A percentile compares a stretch with the other conserved stretches of the same genome.
phyloP scores from a whole-genome alignment of 1,140 invertebrate genomes.

The Amphibalanus amphitrite region DNA sequence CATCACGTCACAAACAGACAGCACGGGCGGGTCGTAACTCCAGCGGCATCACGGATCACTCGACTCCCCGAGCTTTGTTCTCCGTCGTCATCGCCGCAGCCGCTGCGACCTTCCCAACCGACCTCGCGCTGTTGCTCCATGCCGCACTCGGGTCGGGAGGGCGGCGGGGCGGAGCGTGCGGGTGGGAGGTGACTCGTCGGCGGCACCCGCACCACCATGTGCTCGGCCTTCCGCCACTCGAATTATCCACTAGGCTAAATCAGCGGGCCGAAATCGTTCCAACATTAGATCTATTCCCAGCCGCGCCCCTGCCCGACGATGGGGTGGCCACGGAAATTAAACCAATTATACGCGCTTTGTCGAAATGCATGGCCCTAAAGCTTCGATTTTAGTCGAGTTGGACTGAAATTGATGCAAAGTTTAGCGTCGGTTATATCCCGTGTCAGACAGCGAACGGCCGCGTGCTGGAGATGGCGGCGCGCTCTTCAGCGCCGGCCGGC shows the following conservation, averaged over 20 bases:
- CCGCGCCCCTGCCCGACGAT: not conserved
- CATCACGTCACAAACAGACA: too few relatives aligned
- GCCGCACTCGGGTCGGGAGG: too few relatives aligned
- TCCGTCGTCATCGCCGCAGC: too few relatives aligned
- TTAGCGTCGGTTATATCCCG: not conserved
- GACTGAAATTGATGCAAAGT: not conserved
- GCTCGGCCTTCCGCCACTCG: not conserved
- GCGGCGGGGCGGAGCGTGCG: not conserved
- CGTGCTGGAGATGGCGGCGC: not conserved
- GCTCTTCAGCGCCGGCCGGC: too few relatives aligned
- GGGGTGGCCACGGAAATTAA: not conserved
- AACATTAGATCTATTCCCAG: not conserved
- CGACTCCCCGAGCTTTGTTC: not conserved
- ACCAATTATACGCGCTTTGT: not conserved
- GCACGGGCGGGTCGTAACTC: not conserved
- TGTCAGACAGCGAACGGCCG: slow-evolving; percentile 1
- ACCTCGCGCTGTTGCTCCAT: too few relatives aligned
- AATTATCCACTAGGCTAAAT: not conserved
- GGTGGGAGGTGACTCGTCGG: not conserved
- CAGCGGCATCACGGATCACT: not conserved
- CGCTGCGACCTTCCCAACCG: too few relatives aligned
- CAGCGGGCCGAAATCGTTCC: not conserved
- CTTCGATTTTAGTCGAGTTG: not conserved
- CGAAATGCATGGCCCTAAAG: not conserved
- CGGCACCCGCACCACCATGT: not conserved